These are phyloP conservation scores for Popillia japonica DNA, from an alignment of 1,140 invertebrate species.

Conservation along the genomic window DNA sequence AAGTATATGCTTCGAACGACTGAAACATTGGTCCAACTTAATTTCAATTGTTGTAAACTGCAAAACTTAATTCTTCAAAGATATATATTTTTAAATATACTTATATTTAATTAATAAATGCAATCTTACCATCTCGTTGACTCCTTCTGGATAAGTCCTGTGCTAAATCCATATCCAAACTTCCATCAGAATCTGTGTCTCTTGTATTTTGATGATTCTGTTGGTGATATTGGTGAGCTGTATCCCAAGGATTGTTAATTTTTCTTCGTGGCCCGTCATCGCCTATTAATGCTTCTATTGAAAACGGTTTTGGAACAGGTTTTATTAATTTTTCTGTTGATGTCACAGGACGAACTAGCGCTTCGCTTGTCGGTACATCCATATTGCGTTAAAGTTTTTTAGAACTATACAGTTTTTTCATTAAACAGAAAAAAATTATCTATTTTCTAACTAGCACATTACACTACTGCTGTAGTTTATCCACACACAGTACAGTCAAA, in stretches of 20 bases:
- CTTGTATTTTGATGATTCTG: constrained; percentile 42
- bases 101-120: no score
- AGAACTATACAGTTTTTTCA: background rate
- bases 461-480: background rate
- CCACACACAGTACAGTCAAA: background rate
- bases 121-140: constrained; percentile 54
- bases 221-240: constrained; percentile 41
- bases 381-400: background rate
- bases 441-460: background rate
- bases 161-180: constrained; percentile 58
- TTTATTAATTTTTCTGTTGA: constrained; percentile 48
- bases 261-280: constrained; percentile 53
- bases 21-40: no score
- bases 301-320: constrained; percentile 59
- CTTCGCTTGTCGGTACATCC: constrained; percentile 1
- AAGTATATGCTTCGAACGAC: no score
- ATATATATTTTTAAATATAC: no score
- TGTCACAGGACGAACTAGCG: constrained; percentile 37
- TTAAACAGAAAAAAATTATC: background rate
- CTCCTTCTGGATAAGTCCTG: constrained; percentile 58
- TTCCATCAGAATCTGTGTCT: constrained; percentile 58
- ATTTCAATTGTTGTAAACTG: no score
- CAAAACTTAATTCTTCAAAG: no score
- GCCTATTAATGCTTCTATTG: constrained; percentile 59
- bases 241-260: constrained; percentile 47